Conservation (phyloP, 2,797 vertebrate species). For the Heteromormyrus szaboi region DNA sequence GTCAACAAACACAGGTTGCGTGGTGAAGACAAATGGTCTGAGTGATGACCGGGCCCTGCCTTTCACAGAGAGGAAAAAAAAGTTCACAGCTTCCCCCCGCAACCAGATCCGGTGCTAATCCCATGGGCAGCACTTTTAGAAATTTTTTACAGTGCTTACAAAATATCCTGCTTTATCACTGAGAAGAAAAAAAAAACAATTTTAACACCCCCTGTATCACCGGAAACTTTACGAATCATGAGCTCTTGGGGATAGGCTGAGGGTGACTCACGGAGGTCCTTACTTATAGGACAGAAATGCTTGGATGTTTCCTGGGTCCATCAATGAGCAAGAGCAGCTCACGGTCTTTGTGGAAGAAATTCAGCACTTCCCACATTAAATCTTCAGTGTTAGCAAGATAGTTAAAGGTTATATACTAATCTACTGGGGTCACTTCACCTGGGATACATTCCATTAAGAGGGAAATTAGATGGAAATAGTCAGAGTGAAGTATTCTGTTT, state of each 20-base stretch:
- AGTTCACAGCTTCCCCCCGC: slow-evolving; percentile 20
- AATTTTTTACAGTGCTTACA: not conserved
- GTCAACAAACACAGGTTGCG: slow-evolving; percentile 55
- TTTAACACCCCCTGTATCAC: not conserved
- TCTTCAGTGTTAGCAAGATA: not conserved
- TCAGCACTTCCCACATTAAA: not conserved
- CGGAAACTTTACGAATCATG: not conserved
- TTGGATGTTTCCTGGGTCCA: not conserved
- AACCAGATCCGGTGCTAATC: slow-evolving; percentile 15
- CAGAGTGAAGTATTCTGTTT: slow-evolving; percentile 12
- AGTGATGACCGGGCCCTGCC: slow-evolving; percentile 35
- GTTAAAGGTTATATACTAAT: slow-evolving; percentile 25
- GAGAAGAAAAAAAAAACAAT: not conserved
- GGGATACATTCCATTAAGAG: not conserved
- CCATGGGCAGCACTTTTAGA: slow-evolving; percentile 25
- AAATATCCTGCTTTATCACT: slow-evolving; percentile 30
- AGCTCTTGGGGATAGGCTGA: not conserved
- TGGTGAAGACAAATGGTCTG: slow-evolving; percentile 54
- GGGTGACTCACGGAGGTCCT: not conserved
- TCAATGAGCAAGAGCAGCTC: not conserved
- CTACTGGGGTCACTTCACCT: slow-evolving; percentile 22
- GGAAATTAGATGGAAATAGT: slow-evolving; percentile 25
- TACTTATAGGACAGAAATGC: not conserved
- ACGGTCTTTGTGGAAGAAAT: slow-evolving; percentile 5
- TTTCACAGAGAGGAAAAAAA: slow-evolving; percentile 16